phyloP scores from a whole-genome alignment of 2,113 vertebrate species.

The Catharus fuscescens region DNA sequence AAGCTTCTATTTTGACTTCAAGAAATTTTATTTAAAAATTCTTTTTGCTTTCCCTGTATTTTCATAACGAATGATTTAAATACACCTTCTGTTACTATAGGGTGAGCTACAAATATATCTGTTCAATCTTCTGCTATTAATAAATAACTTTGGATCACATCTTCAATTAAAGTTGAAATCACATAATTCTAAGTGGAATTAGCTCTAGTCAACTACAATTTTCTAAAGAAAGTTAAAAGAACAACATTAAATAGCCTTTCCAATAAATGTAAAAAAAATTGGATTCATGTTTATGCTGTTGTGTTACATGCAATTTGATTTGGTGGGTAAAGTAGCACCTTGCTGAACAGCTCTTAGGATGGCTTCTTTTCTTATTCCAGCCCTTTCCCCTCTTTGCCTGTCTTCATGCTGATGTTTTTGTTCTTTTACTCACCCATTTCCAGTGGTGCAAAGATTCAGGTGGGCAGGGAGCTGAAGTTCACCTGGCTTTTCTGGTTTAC shows the following conservation, averaged over 20 bases:
- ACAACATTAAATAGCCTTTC: not conserved
- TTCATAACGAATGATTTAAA: not conserved
- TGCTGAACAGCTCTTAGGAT: not conserved
- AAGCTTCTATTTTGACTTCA: not conserved
- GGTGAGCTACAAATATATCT: not conserved
- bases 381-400: not conserved
- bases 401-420: not conserved
- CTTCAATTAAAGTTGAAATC: not conserved
- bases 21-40: not conserved
- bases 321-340: not conserved
- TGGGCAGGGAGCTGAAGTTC: not conserved
- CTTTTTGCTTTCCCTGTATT: not conserved
- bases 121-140: not conserved
- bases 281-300: not conserved
- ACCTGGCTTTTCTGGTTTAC: not conserved
- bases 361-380: not conserved
- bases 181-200: not conserved
- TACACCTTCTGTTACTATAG: not conserved
- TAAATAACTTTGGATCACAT: not conserved
- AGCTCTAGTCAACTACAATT: not conserved
- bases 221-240: not conserved
- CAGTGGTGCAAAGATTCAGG: not conserved
- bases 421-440: not conserved
- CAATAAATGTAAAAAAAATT: not conserved
- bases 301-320: accelerated